Conservation (phyloP, 2,888 invertebrate genomes). For the Tanypteryx hageni region DNA sequence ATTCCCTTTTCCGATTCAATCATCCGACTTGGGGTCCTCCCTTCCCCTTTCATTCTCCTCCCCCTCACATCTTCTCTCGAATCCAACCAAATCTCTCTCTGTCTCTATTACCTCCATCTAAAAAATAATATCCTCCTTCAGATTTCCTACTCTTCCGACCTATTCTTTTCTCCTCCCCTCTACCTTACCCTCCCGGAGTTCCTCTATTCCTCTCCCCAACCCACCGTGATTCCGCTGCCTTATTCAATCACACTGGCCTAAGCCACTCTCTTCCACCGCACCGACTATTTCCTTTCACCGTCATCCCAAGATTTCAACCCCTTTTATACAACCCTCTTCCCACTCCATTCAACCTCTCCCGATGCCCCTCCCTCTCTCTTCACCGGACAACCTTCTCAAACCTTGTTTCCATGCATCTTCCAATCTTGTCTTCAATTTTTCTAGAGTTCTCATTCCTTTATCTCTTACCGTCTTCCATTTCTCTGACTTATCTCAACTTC, state of each 20-base stretch:
- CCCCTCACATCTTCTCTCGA: background rate
- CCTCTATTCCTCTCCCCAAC: background rate
- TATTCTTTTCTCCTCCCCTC: background rate
- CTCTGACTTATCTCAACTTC: background rate
- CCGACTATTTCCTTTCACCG: background rate
- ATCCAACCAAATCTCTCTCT: background rate
- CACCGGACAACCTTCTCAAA: too few species aligned
- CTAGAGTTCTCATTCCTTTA: too few species aligned
- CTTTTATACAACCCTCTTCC: background rate
- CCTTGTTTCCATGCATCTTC: too few species aligned
- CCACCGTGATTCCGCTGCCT: background rate
- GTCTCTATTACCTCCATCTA: background rate
- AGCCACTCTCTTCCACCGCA: background rate
- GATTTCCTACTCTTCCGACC: background rate
- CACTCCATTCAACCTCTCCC: background rate
- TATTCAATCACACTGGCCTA: background rate
- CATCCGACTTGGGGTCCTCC: slow-evolving; percentile 2
- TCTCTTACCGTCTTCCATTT: too few species aligned
- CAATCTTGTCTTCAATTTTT: too few species aligned
- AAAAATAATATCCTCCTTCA: background rate
- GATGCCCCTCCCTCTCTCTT: too few species aligned
- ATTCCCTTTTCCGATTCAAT: slow-evolving; percentile 36
- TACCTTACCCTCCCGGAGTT: background rate
- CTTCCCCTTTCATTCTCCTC: background rate
- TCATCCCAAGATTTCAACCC: background rate